A percentile compares a stretch with the other conserved stretches of the same genome.
Conservation (phyloP, 1,140 invertebrate genomes). For the Drosophila rufa region DNA sequence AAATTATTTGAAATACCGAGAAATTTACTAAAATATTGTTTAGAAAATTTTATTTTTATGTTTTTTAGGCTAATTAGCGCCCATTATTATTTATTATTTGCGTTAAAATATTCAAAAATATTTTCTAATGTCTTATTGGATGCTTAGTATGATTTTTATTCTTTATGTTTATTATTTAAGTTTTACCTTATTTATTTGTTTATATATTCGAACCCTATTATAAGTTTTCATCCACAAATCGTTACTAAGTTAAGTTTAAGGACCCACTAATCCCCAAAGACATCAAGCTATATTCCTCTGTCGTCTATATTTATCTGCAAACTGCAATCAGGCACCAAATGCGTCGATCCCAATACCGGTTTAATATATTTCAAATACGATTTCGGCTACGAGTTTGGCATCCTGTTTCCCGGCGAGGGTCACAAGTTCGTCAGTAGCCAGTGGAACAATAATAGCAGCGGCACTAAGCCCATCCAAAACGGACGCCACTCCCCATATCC, state of each 20-base stretch:
- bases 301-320: conserved; percentile 45
- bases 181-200: background rate
- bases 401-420: conserved; percentile 89
- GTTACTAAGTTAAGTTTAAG: background rate
- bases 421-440: conserved; percentile 86
- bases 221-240: background rate
- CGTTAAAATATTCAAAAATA: background rate
- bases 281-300: background rate
- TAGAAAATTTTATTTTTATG: background rate
- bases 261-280: background rate
- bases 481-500: conserved; percentile 75
- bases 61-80: background rate
- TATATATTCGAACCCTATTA: background rate
- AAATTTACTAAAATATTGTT: background rate
- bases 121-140: conserved; percentile 7
- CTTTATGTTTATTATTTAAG: conserved; percentile 18
- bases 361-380: conserved; percentile 94
- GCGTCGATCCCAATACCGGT: conserved; percentile 91
- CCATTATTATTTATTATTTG: conserved; percentile 12
- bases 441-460: conserved; percentile 85
- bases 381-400: conserved; percentile 93
- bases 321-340: conserved; percentile 88
- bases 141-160: background rate
- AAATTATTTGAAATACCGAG: background rate
- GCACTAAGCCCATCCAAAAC: conserved; percentile 52